These are phyloP conservation scores for Cheilinus undulatus DNA, from an alignment of 2,113 vertebrate species.

Conservation along the genomic window DNA sequence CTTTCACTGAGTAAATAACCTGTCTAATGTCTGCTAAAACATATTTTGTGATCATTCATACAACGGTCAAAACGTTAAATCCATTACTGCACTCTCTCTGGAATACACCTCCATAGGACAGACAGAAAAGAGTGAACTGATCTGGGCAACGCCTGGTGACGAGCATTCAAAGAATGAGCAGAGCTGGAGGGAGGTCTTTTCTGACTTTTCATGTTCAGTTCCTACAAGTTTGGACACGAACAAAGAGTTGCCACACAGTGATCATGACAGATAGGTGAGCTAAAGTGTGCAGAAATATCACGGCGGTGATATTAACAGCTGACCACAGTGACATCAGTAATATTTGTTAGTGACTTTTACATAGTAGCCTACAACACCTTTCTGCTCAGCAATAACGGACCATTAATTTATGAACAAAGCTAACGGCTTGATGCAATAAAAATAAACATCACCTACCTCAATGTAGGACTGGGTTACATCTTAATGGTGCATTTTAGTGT, in stretches of 20 bases:
- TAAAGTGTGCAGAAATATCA: not conserved
- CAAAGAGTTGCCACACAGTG: not conserved
- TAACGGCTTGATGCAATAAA: no score
- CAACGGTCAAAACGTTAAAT: not conserved
- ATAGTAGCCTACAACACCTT: no score
- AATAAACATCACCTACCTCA: no score
- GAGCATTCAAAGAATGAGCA: conserved; percentile 62
- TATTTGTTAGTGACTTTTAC: no score
- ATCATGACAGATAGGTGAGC: not conserved
- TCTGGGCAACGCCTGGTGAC: conserved; percentile 64
- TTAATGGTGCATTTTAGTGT: no score
- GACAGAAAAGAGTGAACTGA: not conserved
- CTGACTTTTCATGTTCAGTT: conserved; percentile 13
- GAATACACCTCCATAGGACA: not conserved
- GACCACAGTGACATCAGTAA: not conserved
- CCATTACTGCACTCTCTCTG: not conserved
- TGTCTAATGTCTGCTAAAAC: not conserved
- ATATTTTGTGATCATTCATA: not conserved
- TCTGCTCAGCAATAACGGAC: no score
- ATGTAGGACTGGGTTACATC: no score
- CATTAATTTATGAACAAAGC: not conserved
- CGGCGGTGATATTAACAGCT: not conserved
- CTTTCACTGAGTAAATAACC: not conserved
- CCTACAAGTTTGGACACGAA: conserved; percentile 67
- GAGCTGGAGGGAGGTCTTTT: conserved; percentile 4